Evolutionary conservation across 1,140 invertebrate genomes (phyloP).

Genomic region (Hestina assimilis): DNA sequence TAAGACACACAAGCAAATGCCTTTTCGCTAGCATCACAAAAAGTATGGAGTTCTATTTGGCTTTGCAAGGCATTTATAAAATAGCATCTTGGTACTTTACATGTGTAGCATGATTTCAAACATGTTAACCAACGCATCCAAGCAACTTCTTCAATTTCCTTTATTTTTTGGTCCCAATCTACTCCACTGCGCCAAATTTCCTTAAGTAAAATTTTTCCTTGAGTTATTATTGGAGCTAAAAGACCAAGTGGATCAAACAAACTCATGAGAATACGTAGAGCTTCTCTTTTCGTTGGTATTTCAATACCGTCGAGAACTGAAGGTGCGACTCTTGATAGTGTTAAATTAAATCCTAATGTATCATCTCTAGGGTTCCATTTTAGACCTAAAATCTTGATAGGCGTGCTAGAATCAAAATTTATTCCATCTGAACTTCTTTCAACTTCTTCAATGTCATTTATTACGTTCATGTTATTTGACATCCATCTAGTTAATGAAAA

Average conservation of each 20-base stretch:
- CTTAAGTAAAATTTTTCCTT: background rate
- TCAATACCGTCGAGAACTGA: slow-evolving; percentile 14
- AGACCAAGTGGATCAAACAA: background rate
- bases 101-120: background rate
- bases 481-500: slow-evolving; percentile 32
- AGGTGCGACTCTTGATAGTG: slow-evolving; percentile 18
- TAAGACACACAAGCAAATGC: slow-evolving; percentile 28
- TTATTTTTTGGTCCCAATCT: background rate
- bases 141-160: background rate
- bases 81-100: background rate
- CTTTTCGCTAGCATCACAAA: slow-evolving; percentile 32
- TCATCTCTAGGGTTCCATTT: slow-evolving; percentile 35
- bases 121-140: slow-evolving; percentile 48
- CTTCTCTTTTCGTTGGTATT: slow-evolving; percentile 30
- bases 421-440: slow-evolving; percentile 8
- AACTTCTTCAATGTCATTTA: slow-evolving; percentile 25
- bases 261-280: slow-evolving; percentile 36
- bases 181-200: background rate
- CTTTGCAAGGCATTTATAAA: background rate
- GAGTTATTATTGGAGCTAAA: background rate
- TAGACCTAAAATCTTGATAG: slow-evolving; percentile 28
- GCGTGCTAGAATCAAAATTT: slow-evolving; percentile 14
- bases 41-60: slow-evolving; percentile 30
- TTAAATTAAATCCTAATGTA: slow-evolving; percentile 22
- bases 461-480: slow-evolving; percentile 20